Percentiles rank a stretch among this genome's conserved stretches.
These are phyloP conservation scores for Acronicta alni DNA, from an alignment of 2,888 invertebrate species.

Conservation along the genomic window DNA sequence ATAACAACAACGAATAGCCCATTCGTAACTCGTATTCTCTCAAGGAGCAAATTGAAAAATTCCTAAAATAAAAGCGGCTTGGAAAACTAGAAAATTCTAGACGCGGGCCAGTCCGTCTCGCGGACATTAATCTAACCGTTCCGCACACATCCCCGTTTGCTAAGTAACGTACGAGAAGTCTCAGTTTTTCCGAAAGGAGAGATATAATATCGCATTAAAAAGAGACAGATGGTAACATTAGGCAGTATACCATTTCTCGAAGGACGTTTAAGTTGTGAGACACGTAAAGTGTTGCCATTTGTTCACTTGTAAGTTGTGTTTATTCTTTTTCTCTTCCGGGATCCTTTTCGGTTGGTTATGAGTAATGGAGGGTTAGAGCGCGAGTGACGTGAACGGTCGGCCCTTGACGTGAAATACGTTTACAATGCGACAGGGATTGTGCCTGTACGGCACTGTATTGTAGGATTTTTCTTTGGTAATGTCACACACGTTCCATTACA, in stretches of 20 bases:
- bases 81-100: conserved; percentile 65
- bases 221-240: conserved; percentile 81
- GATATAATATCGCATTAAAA: conserved; percentile 77
- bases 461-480: conserved; percentile 60
- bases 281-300: conserved; percentile 85
- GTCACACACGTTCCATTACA: conserved; percentile 43
- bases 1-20: conserved; percentile 63
- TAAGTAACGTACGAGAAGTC: conserved; percentile 64
- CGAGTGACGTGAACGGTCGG: conserved; percentile 71
- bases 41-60: conserved; percentile 78
- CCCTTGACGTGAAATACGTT: conserved; percentile 74
- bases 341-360: conserved; percentile 78
- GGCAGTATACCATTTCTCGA: conserved; percentile 78
- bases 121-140: conserved; percentile 65
- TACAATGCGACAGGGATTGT: conserved; percentile 73
- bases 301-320: conserved; percentile 81
- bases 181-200: conserved; percentile 66
- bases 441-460: conserved; percentile 67
- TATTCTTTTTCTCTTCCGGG: conserved; percentile 75
- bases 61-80: conserved; percentile 66
- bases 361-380: conserved; percentile 75
- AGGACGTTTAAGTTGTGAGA: conserved; percentile 82
- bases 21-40: conserved; percentile 70
- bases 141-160: conserved; percentile 58
- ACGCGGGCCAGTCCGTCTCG: conserved; percentile 51